Evolutionary conservation across 2,797 vertebrate genomes (phyloP), one percentile per base, ranked within the genome.

Genomic region (Kryptopterus vitreolus): DNA sequence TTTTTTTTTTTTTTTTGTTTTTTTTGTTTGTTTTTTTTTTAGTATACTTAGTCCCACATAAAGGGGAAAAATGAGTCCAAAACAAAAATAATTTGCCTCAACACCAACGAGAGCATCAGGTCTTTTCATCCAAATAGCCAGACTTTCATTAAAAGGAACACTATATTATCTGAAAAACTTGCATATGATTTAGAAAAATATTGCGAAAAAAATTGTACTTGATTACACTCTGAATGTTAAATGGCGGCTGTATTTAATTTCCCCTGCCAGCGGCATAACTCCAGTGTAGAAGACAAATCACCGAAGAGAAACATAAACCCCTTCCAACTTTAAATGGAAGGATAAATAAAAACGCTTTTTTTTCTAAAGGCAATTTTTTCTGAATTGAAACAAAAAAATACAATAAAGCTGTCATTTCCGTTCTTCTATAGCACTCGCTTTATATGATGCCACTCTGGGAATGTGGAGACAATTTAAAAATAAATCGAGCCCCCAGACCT

Each of bases 191-290:
- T 62, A 35, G 52, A 46, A 24, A 12, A 12, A 57, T 13, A 48
- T 68, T 50, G n/a, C 38, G n/a, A n/a, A 69, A 61, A 38, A 68
- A 76, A 33, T 52, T 12, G 4, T 31, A 70, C 71, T 29, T 43
- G 24, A 43, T 81, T 63, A 62, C 38, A 63, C 46, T 81, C 85
- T 87, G 78, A 69, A 82, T 75, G 22, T 35, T 15, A 76, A 80
- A 38, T 62, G 75, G 58, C 77, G 72, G 68, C 55, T 68, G 73
- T n/a, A 24, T 69, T 62, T 78, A 33, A 78, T 31, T 53, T 59
- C 16, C 33, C 33, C 59, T 70, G 75, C 78, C 74, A 83, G 85
- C 71, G 86, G 84, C 82, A 83, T 55, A 81, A 81, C 38, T 88
- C 86, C 87, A 82, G 83, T 83, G 81, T 62, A 69, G 24, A 35